Base-by-base conservation (phyloP, 2,888 invertebrate genomes). In the Terebella lapidaria region DNA sequence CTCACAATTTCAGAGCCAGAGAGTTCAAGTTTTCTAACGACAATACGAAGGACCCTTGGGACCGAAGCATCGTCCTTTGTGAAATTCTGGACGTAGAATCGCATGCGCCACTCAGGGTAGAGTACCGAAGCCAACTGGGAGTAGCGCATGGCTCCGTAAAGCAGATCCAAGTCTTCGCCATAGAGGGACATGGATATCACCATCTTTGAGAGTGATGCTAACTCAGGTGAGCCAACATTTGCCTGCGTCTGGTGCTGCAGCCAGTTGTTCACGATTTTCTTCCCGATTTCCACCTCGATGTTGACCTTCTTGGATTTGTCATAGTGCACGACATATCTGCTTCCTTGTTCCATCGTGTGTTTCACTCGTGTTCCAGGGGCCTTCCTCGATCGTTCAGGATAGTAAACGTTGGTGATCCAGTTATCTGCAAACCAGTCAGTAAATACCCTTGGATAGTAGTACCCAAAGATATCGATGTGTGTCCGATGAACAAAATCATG, bases 361-460 rank as follows among this genome's bases (percentile, higher is more conserved):
- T 62, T 68, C 22, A 69, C 66, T 24, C 62, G 46, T 2, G 62
- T 62, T 18, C 66, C 65, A 3, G 65, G 54, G 15, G 65, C 65
- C 51, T 68, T 65, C 10, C 59, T 57, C 4, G 52, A 56, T 18
- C 66, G 29, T 60, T 74, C 29, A 71, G 77, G 66, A 70, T 72
- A 56, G 54, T 65, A 65, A 18, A 65, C 63, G 20, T 55, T 27
- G 94, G 96, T 78, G 86, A 86, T 0, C 84, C 86, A 4, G 80
- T 83, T n/a, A 96, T 96, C 78, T 85, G 84, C 4, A 90, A 90
- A 73, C 59, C 81, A 3, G 49, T 69, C 69, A 27, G 69, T 69
- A 61, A 69, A 69, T 10, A 69, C 61, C 3, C 69, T 49, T 0
- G 69, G 69, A 52, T 69, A 69, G 54, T 69, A 69, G 58, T 65